Base-by-base conservation (phyloP, 2,888 invertebrate genomes). In the Gasteruption jaculator region DNA sequence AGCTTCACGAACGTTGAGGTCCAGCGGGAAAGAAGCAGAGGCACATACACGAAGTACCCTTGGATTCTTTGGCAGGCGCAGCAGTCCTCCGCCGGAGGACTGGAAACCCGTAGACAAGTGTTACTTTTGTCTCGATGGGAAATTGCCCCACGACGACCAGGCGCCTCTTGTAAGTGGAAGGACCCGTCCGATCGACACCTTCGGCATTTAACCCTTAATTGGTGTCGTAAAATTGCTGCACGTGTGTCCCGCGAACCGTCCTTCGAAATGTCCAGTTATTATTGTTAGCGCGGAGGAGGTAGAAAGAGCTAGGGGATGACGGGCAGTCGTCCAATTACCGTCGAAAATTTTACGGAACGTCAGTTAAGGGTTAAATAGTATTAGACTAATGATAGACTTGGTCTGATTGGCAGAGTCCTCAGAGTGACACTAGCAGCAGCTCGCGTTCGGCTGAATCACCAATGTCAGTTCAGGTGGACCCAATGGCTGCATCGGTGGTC, bases 61-160 rank as follows among this genome's bases (percentile, higher is more conserved):
- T 38, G 57, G 58, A 48, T n/a, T n/a, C n/a, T n/a, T n/a, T n/a
- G 56, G 57, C 46, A 60, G 67, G 49, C 62, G 65, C 41, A 52
- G 54, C 49, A 71, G 71, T 53, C 71, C 71, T 48, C 69, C 70
- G 37, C 69, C 69, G 38, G 65, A 73, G 66, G 88, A 88, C 71
- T 89, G 88, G 88, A 84, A 82, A 71, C 88, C 88, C 58, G 78
- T 83, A 71, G 84, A 83, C 71, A 86, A 87, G 78, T 89, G 88
- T 74, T 83, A 85, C 78, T 87, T 88, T 74, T 89, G 88, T 73
- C 83, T 82, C 71, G 80, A 82, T 78, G 82, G 82, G 74, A 82
- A 82, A 73, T 76, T 82, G 74, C 65, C 74, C 70, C 71, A 74
- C 72, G 67, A 74, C 67, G 64, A 73, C 55, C 76, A 75, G 68